These are phyloP conservation scores for Labroides dimidiatus DNA, from an alignment of 2,797 vertebrate genomes.

Conservation along the genomic window DNA sequence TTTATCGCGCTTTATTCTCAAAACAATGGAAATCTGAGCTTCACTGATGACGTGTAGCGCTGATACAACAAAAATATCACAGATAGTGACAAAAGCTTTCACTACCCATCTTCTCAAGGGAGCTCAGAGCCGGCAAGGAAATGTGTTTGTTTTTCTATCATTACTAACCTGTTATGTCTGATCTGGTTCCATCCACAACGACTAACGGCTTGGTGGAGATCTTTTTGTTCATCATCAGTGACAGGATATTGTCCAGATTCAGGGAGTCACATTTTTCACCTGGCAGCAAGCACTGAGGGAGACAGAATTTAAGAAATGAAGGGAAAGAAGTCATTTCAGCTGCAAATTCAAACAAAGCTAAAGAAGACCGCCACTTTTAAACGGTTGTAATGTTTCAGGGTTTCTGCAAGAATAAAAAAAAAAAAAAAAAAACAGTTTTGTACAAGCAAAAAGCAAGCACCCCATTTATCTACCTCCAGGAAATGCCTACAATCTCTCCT, in stretches of 20 bases:
- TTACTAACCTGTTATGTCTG: conserved; percentile 42
- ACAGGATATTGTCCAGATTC: conserved; percentile 82
- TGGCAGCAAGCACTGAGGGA: conserved; percentile 87
- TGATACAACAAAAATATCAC: neutral
- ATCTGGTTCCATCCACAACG: conserved; percentile 76
- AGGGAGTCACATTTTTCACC: conserved; percentile 86
- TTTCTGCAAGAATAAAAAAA: too few species aligned
- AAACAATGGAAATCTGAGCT: neutral
- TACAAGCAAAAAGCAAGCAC: conserved; percentile 1
- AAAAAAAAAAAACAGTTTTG: neutral
- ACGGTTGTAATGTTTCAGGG: neutral
- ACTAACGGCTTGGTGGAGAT: conserved; percentile 88
- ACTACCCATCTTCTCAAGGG: neutral
- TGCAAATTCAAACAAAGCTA: neutral
- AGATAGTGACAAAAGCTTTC: neutral
- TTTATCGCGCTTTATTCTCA: conserved; percentile 26
- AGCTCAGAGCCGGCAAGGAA: neutral
- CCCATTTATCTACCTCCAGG: conserved; percentile 1
- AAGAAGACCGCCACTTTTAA: neutral
- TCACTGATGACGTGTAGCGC: neutral
- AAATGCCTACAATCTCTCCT: conserved; percentile 18
- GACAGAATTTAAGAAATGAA: conserved; percentile 10
- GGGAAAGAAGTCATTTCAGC: neutral
- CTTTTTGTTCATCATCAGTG: conserved; percentile 91
- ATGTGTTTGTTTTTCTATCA: neutral